phyloP scores from a whole-genome alignment of 2,888 invertebrate species.

The Philereme vetulata region DNA sequence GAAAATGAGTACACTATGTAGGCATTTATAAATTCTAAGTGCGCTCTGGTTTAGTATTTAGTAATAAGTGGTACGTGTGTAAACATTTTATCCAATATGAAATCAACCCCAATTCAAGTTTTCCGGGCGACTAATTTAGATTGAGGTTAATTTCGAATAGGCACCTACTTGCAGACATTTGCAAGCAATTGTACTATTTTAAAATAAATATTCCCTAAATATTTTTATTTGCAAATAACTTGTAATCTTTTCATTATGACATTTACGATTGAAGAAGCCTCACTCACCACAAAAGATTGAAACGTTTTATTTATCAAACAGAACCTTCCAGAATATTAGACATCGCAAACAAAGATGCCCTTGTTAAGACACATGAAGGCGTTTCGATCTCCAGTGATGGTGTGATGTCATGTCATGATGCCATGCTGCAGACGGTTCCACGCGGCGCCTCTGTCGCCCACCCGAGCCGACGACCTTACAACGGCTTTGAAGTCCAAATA shows the following conservation, averaged over 20 bases:
- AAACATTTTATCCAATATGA: conserved; percentile 13
- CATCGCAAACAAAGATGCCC: conserved; percentile 23
- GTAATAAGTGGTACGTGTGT: conserved; percentile 5
- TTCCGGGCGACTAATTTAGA: conserved; percentile 17
- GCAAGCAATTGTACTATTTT: no score
- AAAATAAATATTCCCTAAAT: no score
- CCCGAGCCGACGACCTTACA: conserved; percentile 42
- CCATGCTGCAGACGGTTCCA: conserved; percentile 31
- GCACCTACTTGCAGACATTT: conserved; percentile 3
- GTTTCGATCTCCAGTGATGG: conserved; percentile 31
- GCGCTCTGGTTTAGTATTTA: conserved; percentile 20
- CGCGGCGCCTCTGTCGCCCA: conserved; percentile 45
- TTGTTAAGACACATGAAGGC: conserved; percentile 27
- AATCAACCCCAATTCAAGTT: conserved; percentile 23
- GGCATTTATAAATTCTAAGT: conserved; percentile 19
- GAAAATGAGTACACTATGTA: conserved; percentile 5
- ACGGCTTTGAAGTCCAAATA: conserved; percentile 39
- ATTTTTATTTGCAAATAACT: no score
- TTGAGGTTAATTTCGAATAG: conserved; percentile 18
- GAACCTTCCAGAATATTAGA: conserved; percentile 8
- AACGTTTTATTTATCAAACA: no score
- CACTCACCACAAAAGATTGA: no score
- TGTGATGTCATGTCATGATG: conserved; percentile 37
- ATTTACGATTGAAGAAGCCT: no score
- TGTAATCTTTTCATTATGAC: no score